Base-by-base conservation (phyloP, 2,888 invertebrate genomes). In the Clepsis dumicolana region DNA sequence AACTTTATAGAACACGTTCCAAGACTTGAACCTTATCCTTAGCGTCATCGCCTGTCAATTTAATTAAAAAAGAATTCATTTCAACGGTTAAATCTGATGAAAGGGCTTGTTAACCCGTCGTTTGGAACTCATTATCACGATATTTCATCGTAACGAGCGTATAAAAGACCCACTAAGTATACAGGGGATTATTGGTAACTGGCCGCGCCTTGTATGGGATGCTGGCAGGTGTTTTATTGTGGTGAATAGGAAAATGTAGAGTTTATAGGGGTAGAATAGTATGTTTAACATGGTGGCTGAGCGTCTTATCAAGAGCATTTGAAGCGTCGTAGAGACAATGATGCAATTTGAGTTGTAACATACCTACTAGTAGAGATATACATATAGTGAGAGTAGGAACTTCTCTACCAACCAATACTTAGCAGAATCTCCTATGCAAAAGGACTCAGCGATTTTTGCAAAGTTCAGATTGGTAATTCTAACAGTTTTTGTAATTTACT, bases 81-180 rank as follows among this genome's bases (percentile, higher is more conserved):
- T 81, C 81, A 82, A 82, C 78, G 79, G 72, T 80, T 78, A 77
- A 78, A 74, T 80, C 79, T 76, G 81, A 84, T 87, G 85, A 88
- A 88, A 85, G 85, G 75, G 83, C 86, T 87, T 88, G 89, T 89
- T 88, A 89, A 84, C 81, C 80, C 77, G 83, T 78, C 82, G 80
- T 75, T 70, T 72, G 74, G 73, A 73, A 80, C 82, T 85, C 87
- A 88, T 88, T 88, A 88, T 86, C 85, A 74, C 81, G 75, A 80
- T 86, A 83, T 83, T 85, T 83, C 84, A 87, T 86, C 81, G 80
- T 86, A 87, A 87, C 84, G 81, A 86, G 81, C 76, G 59, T 70
- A 73, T 73, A 77, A 74, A 78, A 77, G 75, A 72, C 70, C 73
- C 54, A 32, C 65, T 77, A 76, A 78, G 74, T 77, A 78, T 77